Conservation (phyloP, 2,797 vertebrate genomes). For the Muscicapa comitata region DNA sequence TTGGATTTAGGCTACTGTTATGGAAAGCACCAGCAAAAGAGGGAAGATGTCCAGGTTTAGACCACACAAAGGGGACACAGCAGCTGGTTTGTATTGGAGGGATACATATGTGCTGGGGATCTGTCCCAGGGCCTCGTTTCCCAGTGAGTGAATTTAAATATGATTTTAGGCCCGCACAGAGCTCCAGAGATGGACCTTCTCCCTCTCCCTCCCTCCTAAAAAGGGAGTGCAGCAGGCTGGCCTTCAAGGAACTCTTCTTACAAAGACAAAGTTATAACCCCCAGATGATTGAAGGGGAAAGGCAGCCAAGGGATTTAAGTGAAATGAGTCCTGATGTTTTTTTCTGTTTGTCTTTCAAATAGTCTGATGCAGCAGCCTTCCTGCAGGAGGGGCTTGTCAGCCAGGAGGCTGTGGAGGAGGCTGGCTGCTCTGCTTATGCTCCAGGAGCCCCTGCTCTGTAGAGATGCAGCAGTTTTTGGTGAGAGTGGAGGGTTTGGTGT, state of each 20-base stretch:
- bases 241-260: not conserved
- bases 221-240: not conserved
- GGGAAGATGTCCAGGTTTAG: not conserved
- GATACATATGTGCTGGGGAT: rapidly evolving
- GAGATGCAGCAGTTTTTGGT: not conserved
- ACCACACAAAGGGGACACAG: not conserved
- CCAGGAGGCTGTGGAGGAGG: rapidly evolving
- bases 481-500: not conserved
- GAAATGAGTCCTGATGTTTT: not conserved
- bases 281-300: not conserved
- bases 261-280: not conserved
- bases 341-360: not conserved
- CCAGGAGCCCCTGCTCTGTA: not conserved
- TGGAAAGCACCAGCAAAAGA: not conserved
- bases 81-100: not conserved
- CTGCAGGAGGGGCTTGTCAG: not conserved
- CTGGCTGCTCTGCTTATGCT: not conserved
- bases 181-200: not conserved
- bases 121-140: not conserved
- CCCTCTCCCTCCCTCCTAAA: not conserved
- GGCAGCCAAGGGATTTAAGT: not conserved
- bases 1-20: not conserved
- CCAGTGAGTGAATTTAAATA: not conserved
- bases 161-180: not conserved
- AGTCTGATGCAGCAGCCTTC: not conserved